Conservation (phyloP, 2,888 invertebrate species). For the Brenthis ino region DNA sequence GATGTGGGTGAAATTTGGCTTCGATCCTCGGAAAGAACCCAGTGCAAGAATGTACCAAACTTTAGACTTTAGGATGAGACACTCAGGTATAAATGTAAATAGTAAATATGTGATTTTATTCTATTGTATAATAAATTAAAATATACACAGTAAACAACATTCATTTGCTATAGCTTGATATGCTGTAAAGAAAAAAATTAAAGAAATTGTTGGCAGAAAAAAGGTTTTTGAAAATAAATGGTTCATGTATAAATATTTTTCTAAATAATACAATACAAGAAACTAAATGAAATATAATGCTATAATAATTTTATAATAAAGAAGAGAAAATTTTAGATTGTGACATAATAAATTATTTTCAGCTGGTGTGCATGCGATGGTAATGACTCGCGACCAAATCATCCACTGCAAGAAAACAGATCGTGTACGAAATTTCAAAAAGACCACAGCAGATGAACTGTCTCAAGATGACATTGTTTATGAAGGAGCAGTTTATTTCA, state of each 20-base stretch:
- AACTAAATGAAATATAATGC: too few species aligned
- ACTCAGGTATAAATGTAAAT: conserved; percentile 71
- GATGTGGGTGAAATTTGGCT: conserved; percentile 94
- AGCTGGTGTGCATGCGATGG: conserved; percentile 68
- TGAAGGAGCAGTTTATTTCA: conserved; percentile 64
- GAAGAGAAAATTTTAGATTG: too few species aligned
- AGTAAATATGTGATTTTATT: too few species aligned
- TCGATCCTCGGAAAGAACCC: conserved; percentile 93
- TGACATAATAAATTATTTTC: conserved; percentile 14
- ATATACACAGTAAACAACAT: too few species aligned
- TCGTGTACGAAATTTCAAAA: conserved; percentile 52
- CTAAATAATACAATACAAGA: too few species aligned
- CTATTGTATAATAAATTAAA: too few species aligned
- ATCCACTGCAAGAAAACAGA: conserved; percentile 57
- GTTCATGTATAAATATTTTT: too few species aligned
- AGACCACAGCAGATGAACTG: conserved; percentile 41
- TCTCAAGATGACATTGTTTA: conserved; percentile 50
- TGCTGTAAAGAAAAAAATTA: too few species aligned
- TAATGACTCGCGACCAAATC: conserved; percentile 57
- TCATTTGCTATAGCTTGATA: too few species aligned
- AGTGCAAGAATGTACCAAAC: conserved; percentile 92
- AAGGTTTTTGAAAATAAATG: too few species aligned
- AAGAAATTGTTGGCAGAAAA: too few species aligned
- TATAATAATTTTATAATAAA: too few species aligned
- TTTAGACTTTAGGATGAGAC: conserved; percentile 89